A percentile compares a stretch with the other conserved stretches of the same genome.
These are phyloP conservation scores for Caradrina clavipalpis DNA, from an alignment of 2,888 invertebrate genomes.

Conservation along the genomic window DNA sequence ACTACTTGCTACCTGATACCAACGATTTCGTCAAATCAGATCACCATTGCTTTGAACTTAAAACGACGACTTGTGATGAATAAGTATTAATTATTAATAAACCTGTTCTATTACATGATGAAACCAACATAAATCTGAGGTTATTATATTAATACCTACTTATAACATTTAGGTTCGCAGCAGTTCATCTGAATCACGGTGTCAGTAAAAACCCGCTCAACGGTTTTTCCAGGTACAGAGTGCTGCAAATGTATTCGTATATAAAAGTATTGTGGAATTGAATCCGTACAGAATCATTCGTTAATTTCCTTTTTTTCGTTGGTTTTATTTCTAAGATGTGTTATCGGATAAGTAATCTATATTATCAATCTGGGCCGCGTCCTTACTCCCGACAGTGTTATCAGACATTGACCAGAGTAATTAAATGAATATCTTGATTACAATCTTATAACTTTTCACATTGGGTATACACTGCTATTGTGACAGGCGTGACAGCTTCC, in stretches of 20 bases:
- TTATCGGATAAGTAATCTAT: background rate
- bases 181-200: conserved; percentile 70
- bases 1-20: background rate
- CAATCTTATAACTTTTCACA: background rate
- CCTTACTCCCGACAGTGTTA: background rate
- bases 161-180: conserved; percentile 56
- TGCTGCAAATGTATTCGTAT: conserved; percentile 47
- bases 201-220: conserved; percentile 73
- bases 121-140: conserved; percentile 23
- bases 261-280: conserved; percentile 42
- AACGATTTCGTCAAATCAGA: conserved; percentile 2
- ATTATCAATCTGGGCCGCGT: background rate
- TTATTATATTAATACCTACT: conserved; percentile 34
- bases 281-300: conserved; percentile 15
- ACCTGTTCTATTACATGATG: conserved; percentile 21
- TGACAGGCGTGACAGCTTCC: conserved; percentile 6
- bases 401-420: conserved; percentile 10
- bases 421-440: background rate
- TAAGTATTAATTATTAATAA: conserved; percentile 6
- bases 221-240: conserved; percentile 70
- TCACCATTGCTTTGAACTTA: conserved; percentile 5
- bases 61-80: background rate
- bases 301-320: conserved; percentile 3
- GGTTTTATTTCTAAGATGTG: background rate
- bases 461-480: background rate